Percentiles rank a stretch among this genome's conserved stretches.
Conservation (phyloP, 64 coral and sea anemone species). For the Hydrozoanthus tunicans region DNA sequence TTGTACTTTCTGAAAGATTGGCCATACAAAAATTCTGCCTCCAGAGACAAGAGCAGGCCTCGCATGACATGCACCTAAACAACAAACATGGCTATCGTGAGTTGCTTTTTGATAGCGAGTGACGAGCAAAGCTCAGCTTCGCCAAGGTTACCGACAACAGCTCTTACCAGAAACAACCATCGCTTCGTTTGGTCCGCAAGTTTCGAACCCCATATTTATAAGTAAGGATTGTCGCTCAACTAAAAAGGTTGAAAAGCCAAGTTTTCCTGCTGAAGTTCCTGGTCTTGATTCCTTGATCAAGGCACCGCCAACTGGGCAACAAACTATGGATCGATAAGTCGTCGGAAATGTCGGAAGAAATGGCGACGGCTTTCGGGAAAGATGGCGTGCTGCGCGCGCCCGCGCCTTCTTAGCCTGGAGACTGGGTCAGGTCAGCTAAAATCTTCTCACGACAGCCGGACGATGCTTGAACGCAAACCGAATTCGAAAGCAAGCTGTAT, state of each 20-base stretch:
- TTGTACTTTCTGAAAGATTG: slow-evolving; percentile 53
- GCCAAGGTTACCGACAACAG: neutral
- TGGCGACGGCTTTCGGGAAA: too few relatives aligned
- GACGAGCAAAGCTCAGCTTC: neutral
- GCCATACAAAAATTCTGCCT: slow-evolving; percentile 53
- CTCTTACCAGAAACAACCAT: slow-evolving; percentile 58
- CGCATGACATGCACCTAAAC: slow-evolving; percentile 28
- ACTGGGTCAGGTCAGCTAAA: too few relatives aligned
- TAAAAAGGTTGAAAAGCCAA: neutral
- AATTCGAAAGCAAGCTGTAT: too few relatives aligned
- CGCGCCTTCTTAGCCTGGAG: too few relatives aligned
- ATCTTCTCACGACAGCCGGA: too few relatives aligned
- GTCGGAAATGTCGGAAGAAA: neutral
- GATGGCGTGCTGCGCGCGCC: too few relatives aligned
- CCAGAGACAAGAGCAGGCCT: slow-evolving; percentile 50
- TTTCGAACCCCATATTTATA: slow-evolving; percentile 63
- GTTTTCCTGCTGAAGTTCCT: neutral
- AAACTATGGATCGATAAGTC: slow-evolving; percentile 4
- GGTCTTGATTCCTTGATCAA: neutral
- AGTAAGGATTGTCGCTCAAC: neutral
- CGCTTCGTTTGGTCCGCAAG: slow-evolving; percentile 94
- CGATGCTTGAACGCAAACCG: too few relatives aligned
- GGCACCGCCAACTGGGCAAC: neutral
- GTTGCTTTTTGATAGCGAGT: neutral
- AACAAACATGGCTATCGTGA: slow-evolving; percentile 22